A percentile compares a stretch with the other conserved stretches of the same genome.
These are phyloP conservation scores for Meriones unguiculatus DNA, from an alignment of 2,113 vertebrate genomes.

Conservation along the genomic window DNA sequence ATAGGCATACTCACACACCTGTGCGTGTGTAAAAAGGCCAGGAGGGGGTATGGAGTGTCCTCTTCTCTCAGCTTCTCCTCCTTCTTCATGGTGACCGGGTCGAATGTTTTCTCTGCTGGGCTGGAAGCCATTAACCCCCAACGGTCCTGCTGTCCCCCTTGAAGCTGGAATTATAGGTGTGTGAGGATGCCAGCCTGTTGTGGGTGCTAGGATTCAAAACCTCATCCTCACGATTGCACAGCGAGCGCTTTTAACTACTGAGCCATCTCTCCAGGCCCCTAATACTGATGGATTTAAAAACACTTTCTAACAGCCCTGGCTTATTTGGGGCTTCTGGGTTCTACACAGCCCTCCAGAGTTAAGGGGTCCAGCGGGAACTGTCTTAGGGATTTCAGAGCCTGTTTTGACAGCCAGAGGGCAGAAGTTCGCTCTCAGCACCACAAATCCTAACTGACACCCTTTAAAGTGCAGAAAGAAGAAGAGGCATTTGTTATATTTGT, in stretches of 20 bases:
- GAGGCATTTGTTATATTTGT: background rate
- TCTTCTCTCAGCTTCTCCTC: background rate
- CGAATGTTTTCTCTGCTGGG: background rate
- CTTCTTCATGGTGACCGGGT: background rate
- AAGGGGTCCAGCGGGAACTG: background rate
- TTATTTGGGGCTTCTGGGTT: background rate
- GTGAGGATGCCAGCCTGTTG: background rate
- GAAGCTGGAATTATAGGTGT: background rate
- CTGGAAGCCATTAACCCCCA: background rate
- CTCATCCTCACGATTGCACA: too few species aligned
- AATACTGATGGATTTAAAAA: background rate
- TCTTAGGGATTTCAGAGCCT: background rate
- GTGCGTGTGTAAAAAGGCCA: background rate
- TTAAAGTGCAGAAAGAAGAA: background rate
- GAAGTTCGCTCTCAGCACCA: background rate
- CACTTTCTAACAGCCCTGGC: background rate
- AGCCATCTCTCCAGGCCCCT: background rate
- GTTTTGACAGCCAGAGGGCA: background rate
- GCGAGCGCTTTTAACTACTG: background rate
- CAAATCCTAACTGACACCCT: background rate
- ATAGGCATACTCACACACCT: too few species aligned
- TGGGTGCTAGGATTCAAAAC: background rate
- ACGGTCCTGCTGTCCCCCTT: background rate
- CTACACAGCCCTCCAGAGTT: accelerated
- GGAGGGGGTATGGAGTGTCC: background rate